Evolutionary conservation across 2,888 invertebrate species (phyloP).

Genomic region (Hydroisotoma schaefferi): DNA sequence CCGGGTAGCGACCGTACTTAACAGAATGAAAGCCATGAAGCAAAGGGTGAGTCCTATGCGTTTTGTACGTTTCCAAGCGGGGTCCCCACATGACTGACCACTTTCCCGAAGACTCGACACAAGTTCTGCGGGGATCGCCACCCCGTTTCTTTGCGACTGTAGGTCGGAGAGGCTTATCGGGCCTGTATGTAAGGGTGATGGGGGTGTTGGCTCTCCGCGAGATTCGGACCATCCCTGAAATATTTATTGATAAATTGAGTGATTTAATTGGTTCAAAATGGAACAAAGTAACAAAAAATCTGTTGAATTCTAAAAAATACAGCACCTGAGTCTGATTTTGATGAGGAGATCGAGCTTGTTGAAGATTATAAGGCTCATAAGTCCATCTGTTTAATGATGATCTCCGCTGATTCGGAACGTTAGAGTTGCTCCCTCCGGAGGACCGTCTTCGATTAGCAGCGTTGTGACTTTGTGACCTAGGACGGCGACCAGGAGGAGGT

Average conservation of each 20-base stretch:
- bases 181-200: neutral
- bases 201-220: neutral
- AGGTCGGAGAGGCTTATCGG: neutral
- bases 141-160: neutral
- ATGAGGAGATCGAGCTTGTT: neutral
- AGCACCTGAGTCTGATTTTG: constrained; percentile 5
- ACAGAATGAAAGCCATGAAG: constrained; percentile 44
- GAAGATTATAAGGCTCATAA: constrained; percentile 5
- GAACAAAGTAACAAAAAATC: no score
- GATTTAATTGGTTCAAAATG: neutral
- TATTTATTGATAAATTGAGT: neutral
- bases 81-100: constrained; percentile 10
- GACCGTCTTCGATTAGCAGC: neutral
- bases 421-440: neutral
- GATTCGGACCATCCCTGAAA: neutral
- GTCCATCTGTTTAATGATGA: neutral
- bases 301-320: no score
- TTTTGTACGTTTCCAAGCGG: constrained; percentile 38
- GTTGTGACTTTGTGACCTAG: constrained; percentile 2
- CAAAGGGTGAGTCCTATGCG: constrained; percentile 43
- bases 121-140: neutral
- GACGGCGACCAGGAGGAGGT: neutral
- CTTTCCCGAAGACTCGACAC: no score
- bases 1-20: constrained; percentile 21
- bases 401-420: neutral